Conservation (phyloP, 2,797 vertebrate genomes). For the Capromys pilorides region DNA sequence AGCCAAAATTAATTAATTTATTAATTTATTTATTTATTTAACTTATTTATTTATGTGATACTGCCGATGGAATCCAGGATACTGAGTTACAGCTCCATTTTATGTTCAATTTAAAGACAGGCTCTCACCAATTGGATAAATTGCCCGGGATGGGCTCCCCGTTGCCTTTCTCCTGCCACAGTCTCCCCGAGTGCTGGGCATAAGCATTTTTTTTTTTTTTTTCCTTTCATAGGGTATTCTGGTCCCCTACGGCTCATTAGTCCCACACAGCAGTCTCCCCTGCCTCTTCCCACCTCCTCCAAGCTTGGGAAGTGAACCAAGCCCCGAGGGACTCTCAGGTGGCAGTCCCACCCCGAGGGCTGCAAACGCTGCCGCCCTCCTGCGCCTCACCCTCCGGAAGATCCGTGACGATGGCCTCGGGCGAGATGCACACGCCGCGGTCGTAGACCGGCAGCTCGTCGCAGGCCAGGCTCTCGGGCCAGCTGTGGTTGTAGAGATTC, state of each 20-base stretch:
- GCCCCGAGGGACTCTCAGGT: not conserved
- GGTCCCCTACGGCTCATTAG: not conserved
- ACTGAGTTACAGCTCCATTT: not conserved
- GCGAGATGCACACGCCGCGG: conserved; percentile 89
- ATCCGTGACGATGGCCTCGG: conserved; percentile 90
- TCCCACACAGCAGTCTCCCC: not conserved
- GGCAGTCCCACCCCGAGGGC: not conserved
- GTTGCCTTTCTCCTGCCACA: not conserved
- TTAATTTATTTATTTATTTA: too few relatives aligned
- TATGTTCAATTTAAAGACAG: not conserved
- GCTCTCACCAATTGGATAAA: not conserved
- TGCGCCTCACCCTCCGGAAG: conserved; percentile 62
- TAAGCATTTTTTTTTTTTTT: not conserved
- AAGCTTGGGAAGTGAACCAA: not conserved
- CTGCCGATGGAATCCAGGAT: not conserved
- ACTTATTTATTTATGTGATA: not conserved
- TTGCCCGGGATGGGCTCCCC: not conserved
- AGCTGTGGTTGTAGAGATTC: conserved; percentile 89
- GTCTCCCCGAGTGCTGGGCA: not conserved
- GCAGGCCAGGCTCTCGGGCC: conserved; percentile 89
- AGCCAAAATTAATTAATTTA: not conserved
- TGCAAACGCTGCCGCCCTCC: not conserved
- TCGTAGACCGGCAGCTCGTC: conserved; percentile 89
- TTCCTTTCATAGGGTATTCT: not conserved
- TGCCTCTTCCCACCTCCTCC: not conserved